Conservation (phyloP, 2,113 vertebrate species). For the Myodes glareolus region DNA sequence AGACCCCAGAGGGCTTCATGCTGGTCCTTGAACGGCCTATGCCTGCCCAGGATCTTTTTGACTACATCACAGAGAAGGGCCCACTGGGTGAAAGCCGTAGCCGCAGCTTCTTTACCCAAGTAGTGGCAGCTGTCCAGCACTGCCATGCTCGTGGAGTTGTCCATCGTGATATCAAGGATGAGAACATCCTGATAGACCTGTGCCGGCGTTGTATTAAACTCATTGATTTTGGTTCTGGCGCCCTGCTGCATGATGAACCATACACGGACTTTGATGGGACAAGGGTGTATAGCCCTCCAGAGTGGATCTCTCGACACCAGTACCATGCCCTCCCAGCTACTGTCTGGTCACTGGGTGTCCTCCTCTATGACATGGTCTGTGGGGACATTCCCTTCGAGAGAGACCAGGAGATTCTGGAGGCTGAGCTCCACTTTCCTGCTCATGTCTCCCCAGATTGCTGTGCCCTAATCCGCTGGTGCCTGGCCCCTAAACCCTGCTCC, state of each 20-base stretch:
- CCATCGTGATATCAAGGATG: conserved; percentile 92
- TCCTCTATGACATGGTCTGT: conserved; percentile 93
- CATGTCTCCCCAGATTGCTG: conserved; percentile 90
- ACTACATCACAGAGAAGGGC: conserved; percentile 92
- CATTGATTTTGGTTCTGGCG: conserved; percentile 92
- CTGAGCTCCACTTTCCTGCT: conserved; percentile 86
- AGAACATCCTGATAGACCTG: conserved; percentile 91
- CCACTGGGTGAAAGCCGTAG: conserved; percentile 78
- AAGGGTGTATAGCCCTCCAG: conserved; percentile 92
- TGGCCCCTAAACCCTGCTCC: conserved; percentile 86
- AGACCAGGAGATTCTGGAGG: conserved; percentile 89
- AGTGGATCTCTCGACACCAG: conserved; percentile 89
- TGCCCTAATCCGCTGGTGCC: conserved; percentile 90
- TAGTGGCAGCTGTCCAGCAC: conserved; percentile 87
- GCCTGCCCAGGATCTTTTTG: conserved; percentile 91
- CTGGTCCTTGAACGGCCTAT: conserved; percentile 90
- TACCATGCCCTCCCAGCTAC: conserved; percentile 89
- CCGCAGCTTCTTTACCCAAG: conserved; percentile 87
- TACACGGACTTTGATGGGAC: conserved; percentile 93
- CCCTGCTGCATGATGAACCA: conserved; percentile 86
- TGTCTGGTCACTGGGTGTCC: conserved; percentile 91
- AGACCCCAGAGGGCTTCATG: conserved; percentile 88
- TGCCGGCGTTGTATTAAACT: conserved; percentile 88
- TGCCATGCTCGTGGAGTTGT: conserved; percentile 88
- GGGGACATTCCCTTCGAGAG: conserved; percentile 93